phyloP scores from a whole-genome alignment of 2,888 invertebrate species.

The Apamea anceps region DNA sequence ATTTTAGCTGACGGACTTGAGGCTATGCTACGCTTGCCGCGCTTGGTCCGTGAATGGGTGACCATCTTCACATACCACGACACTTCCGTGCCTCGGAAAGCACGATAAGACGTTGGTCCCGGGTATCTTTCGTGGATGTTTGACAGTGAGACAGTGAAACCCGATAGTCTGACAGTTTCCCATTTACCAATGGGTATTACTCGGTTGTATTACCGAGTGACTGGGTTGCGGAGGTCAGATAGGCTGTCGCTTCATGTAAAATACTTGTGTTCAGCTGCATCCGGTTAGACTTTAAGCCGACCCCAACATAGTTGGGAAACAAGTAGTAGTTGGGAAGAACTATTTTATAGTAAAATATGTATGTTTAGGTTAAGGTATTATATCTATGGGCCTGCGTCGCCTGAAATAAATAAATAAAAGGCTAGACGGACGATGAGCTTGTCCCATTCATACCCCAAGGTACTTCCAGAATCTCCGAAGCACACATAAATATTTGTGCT shows the following conservation, averaged over 20 bases:
- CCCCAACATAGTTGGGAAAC: not conserved
- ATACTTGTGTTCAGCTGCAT: not conserved
- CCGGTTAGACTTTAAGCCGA: too few species aligned
- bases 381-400: too few species aligned
- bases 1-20: not conserved
- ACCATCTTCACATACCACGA: not conserved
- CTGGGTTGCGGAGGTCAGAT: not conserved
- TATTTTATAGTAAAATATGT: too few species aligned
- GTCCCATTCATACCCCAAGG: constrained; percentile 37
- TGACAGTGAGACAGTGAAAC: not conserved
- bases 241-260: not conserved
- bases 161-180: not conserved
- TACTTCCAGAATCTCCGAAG: constrained; percentile 38
- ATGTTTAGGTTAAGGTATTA: too few species aligned
- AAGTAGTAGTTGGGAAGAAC: too few species aligned
- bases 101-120: not conserved
- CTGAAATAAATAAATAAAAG: too few species aligned
- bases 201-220: not conserved
- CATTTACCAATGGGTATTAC: not conserved
- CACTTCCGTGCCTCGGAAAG: not conserved
- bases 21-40: not conserved
- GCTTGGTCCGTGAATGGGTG: too few species aligned
- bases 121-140: not conserved
- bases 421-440: not conserved
- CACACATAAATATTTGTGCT: constrained; percentile 57